Evolutionary conservation across 2,797 vertebrate species (phyloP).

Genomic region (Sibirionetta formosa): DNA sequence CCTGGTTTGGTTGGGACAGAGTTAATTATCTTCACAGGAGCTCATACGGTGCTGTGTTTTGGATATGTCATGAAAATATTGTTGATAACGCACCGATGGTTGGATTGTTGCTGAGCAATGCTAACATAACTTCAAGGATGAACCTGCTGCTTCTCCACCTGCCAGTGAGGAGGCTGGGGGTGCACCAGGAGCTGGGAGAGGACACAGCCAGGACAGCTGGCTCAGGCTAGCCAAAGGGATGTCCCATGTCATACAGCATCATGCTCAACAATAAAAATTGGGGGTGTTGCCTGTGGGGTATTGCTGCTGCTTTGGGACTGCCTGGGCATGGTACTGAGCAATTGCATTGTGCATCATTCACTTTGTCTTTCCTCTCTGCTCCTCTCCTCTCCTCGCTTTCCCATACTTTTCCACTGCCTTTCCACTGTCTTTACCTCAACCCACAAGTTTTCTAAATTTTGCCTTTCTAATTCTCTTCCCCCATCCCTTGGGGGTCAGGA

Average conservation of each 20-base stretch:
- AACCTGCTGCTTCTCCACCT: not conserved
- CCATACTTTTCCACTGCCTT: too few species aligned
- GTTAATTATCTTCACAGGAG: not conserved
- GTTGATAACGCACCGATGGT: not conserved
- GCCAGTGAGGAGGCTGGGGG: not conserved
- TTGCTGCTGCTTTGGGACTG: not conserved
- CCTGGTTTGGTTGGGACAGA: not conserved
- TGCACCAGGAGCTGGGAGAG: not conserved
- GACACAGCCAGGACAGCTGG: not conserved
- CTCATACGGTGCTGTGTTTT: not conserved
- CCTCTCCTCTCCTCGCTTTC: accelerated
- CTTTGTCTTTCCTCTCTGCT: not conserved
- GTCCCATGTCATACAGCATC: not conserved
- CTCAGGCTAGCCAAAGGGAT: not conserved
- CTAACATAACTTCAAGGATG: not conserved
- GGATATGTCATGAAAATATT: not conserved
- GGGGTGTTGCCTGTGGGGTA: too few species aligned
- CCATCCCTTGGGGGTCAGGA: too few species aligned
- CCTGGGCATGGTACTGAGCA: not conserved
- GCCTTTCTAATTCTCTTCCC: too few species aligned
- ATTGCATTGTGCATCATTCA: not conserved
- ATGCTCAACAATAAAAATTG: not conserved
- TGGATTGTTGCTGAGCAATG: not conserved
- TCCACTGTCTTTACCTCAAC: too few species aligned
- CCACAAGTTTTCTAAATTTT: too few species aligned